Percentiles rank a stretch among this genome's conserved stretches.
Evolutionary conservation across 1,140 invertebrate genomes (phyloP).

Genomic region (Lepidostoma basale): DNA sequence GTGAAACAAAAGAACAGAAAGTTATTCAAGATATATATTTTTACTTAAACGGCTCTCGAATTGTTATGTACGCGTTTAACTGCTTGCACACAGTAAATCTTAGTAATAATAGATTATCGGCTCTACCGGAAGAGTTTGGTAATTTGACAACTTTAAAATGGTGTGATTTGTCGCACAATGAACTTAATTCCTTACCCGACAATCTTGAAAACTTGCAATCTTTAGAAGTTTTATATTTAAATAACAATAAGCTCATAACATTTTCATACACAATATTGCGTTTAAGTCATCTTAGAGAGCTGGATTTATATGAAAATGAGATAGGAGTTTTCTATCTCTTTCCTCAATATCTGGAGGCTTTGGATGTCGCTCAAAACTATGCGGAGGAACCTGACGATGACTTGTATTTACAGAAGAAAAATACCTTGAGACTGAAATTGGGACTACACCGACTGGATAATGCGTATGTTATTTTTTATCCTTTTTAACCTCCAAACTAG

Average conservation of each 20-base stretch:
- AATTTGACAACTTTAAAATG: constrained; percentile 18
- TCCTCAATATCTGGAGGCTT: not conserved
- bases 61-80: not conserved
- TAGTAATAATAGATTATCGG: not conserved
- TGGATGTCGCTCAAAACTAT: constrained; percentile 33
- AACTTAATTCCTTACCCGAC: constrained; percentile 7
- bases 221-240: constrained; percentile 19
- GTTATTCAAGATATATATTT: no score
- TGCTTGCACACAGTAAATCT: constrained; percentile 13
- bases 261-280: constrained; percentile 16
- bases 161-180: constrained; percentile 29
- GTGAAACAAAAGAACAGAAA: no score
- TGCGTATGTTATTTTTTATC: no score
- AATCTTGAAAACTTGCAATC: not conserved
- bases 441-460: no score
- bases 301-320: constrained; percentile 36
- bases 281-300: constrained; percentile 12
- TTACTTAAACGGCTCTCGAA: no score
- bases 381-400: constrained; percentile 25
- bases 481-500: no score
- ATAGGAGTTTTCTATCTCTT: not conserved
- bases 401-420: not conserved
- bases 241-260: constrained; percentile 16
- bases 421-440: no score
- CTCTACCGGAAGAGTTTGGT: constrained; percentile 26